A percentile compares a stretch with the other conserved stretches of the same genome.
phyloP scores from a whole-genome alignment of 2,888 invertebrate species.

The Dastarcus helophoroides region DNA sequence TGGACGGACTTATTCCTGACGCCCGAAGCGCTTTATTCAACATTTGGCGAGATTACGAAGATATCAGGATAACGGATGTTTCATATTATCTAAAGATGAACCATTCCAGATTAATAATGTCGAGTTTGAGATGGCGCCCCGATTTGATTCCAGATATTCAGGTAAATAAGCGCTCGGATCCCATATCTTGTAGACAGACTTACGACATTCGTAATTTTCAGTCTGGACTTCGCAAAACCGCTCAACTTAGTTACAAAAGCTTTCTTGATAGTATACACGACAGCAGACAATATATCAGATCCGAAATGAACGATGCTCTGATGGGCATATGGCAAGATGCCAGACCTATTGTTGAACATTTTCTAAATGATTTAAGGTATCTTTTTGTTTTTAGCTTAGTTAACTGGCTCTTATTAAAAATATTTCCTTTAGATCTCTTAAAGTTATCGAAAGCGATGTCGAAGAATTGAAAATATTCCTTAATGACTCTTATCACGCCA shows the following conservation, averaged over 20 bases:
- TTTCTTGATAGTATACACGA: conserved; percentile 46
- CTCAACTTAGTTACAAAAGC: conserved; percentile 40
- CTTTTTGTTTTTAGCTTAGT: no score
- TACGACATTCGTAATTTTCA: conserved; percentile 20
- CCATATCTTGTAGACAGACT: no score
- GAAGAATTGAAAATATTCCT: conserved; percentile 57
- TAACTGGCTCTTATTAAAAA: no score
- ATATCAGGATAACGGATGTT: conserved; percentile 64
- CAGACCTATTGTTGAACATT: conserved; percentile 54
- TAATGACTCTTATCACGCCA: conserved; percentile 65
- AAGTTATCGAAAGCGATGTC: conserved; percentile 60
- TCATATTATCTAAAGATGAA: conserved; percentile 70
- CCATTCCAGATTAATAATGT: conserved; percentile 71
- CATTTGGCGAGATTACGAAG: conserved; percentile 74
- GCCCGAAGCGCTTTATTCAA: conserved; percentile 63
- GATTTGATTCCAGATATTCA: conserved; percentile 52
- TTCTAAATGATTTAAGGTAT: conserved; percentile 58
- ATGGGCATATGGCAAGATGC: conserved; percentile 66
- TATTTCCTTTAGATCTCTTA: conserved; percentile 47
- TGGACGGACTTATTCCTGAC: conserved; percentile 67
- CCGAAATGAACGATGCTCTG: conserved; percentile 56
- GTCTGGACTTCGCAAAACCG: conserved; percentile 36
- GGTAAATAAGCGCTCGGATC: no score
- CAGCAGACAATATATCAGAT: conserved; percentile 55
- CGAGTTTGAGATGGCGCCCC: conserved; percentile 70